Base-by-base conservation (phyloP, 2,113 vertebrate genomes). In the Microcebus ravelobensis region DNA sequence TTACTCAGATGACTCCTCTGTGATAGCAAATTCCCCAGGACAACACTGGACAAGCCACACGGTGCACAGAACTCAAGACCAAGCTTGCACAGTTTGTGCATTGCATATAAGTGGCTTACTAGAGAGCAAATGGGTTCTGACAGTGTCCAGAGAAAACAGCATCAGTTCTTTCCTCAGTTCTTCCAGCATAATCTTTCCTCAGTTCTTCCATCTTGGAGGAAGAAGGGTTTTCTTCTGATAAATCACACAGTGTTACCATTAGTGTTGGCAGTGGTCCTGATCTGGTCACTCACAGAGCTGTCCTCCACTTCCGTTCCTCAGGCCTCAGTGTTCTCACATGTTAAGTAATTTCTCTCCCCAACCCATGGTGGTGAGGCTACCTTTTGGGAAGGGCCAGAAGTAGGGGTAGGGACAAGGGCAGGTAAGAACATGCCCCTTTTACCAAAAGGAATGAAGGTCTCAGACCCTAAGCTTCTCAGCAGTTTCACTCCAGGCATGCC, bases 211-310 rank as follows among this genome's bases (percentile, higher is more conserved):
- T 0, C 1, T 1, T 71, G 9, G 29, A 91, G 21, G 31, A 77
- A 90, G 57, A 65, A 5, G 18, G 17, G 1, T 70, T 94, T 85
- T 59, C 23, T 5, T 63, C 3, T 6, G 73, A 4, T n/a, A 50
- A 45, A 39, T 89, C n/a, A 42, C 2, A n/a, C 15, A 27, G 0
- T 9, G 15, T 10, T 11, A n/a, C 11, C 2, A 2, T 13, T 9
- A 71, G 12, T 52, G 57, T 14, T 27, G 45, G 10, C 9, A 39
- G 29, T 20, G 74, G 1, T 14, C 8, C 34, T 77, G 3, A 57
- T 45, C 18, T 61, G 18, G 57, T 34, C 70, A 29, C 3, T 63
- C 29, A 31, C 3, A 36, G 57, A 84, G 29, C 27, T 70, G 29
- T 42, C 23, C 4, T 83, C 13, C 48, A 8, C 15, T 88, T 5